Evolutionary conservation across 2,797 vertebrate genomes (phyloP).

Genomic region (Coracias cyanogaster): DNA sequence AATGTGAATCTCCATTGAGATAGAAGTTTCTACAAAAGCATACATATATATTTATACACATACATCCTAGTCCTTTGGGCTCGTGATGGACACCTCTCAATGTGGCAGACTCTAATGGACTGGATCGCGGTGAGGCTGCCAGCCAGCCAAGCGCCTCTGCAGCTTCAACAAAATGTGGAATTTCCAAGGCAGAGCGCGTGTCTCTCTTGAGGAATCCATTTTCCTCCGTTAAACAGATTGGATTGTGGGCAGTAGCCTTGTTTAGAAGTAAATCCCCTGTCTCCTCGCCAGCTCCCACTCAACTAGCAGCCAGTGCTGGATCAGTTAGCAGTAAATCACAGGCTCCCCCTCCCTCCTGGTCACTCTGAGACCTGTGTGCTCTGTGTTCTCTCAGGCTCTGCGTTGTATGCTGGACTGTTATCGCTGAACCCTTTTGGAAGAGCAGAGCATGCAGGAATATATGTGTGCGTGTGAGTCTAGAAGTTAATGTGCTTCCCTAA

Average conservation of each 20-base stretch:
- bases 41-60: neutral
- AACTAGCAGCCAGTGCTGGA: neutral
- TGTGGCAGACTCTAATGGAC: neutral
- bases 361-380: neutral
- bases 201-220: neutral
- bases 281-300: constrained; percentile 33
- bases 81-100: neutral
- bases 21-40: neutral
- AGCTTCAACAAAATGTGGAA: neutral
- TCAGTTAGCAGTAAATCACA: constrained; percentile 26
- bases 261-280: constrained; percentile 31
- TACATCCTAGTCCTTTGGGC: neutral
- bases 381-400: neutral
- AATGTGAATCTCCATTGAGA: neutral
- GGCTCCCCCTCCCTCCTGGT: neutral
- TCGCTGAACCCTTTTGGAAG: neutral
- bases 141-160: neutral
- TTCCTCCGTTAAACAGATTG: neutral
- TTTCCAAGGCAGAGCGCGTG: neutral
- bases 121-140: neutral
- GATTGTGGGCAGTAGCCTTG: neutral
- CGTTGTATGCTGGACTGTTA: neutral
- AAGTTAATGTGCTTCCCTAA: constrained; percentile 57
- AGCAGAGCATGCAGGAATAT: constrained; percentile 8
- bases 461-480: neutral